Percentiles rank a stretch among this genome's conserved stretches.
These are phyloP conservation scores for Machimus rusticus DNA, from an alignment of 2,888 invertebrate genomes.

Conservation along the genomic window DNA sequence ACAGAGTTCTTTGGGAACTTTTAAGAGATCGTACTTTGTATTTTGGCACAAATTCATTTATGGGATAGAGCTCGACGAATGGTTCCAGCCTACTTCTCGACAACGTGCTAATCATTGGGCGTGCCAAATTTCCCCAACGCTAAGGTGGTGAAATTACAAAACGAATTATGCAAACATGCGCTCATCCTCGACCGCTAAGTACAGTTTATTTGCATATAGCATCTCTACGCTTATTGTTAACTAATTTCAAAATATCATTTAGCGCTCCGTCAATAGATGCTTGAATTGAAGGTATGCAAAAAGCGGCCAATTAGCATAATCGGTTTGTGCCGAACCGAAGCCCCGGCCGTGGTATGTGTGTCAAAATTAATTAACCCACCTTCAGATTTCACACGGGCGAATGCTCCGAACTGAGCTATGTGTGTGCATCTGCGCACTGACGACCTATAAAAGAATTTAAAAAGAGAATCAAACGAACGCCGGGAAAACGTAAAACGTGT, in stretches of 20 bases:
- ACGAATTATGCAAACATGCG: not conserved
- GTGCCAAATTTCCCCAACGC: not conserved
- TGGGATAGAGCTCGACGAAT: not conserved
- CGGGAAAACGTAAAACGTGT: slow-evolving; percentile 16
- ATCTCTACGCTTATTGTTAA: not conserved
- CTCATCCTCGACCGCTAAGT: not conserved
- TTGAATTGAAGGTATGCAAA: not conserved
- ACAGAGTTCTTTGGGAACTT: not conserved
- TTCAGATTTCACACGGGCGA: not conserved
- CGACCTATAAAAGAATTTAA: slow-evolving; percentile 30
- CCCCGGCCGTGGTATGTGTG: not conserved
- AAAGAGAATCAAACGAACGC: slow-evolving; percentile 3
- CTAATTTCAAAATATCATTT: slow-evolving; percentile 22
- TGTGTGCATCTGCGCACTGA: slow-evolving; percentile 5
- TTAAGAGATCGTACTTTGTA: not conserved
- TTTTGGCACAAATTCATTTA: not conserved
- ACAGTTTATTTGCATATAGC: not conserved
- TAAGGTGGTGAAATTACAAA: not conserved
- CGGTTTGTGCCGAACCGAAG: not conserved
- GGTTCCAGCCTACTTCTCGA: not conserved
- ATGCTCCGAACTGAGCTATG: not conserved
- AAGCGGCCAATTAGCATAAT: slow-evolving; percentile 21
- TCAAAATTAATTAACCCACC: slow-evolving; percentile 34
- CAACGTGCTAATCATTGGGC: not conserved
- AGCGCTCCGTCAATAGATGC: not conserved